phyloP scores from a whole-genome alignment of 2,888 invertebrate genomes.

The Odontocolon sp. region DNA sequence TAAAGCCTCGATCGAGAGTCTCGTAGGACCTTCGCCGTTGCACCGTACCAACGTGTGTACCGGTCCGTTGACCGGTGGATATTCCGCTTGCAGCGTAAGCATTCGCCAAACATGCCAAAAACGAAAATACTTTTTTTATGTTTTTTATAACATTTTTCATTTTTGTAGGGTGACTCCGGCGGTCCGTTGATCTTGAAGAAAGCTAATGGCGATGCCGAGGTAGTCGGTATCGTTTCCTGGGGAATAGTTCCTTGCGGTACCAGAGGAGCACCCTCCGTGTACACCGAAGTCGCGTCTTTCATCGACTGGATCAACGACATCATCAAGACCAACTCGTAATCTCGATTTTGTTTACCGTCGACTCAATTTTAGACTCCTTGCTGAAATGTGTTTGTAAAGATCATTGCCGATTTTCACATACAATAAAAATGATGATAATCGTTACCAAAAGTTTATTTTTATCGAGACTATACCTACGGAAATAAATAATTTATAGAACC shows the following conservation, averaged over 20 bases:
- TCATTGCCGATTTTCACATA: too few relatives aligned
- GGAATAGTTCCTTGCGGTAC: slow-evolving; percentile 80
- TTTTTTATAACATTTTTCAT: background rate
- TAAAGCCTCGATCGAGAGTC: slow-evolving; percentile 60
- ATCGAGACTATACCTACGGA: too few relatives aligned
- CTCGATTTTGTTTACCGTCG: background rate
- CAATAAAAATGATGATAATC: too few relatives aligned
- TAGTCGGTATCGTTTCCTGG: slow-evolving; percentile 84
- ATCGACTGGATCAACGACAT: slow-evolving; percentile 77
- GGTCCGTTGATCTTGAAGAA: slow-evolving; percentile 81
- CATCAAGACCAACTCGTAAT: slow-evolving; percentile 9
- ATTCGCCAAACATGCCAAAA: background rate
- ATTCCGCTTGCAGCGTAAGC: slow-evolving; percentile 66
- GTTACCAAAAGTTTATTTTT: too few relatives aligned
- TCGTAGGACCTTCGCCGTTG: slow-evolving; percentile 67
- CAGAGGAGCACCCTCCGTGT: slow-evolving; percentile 79
- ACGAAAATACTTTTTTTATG: background rate
- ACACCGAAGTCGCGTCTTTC: slow-evolving; percentile 79
- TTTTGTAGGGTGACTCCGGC: slow-evolving; percentile 83
- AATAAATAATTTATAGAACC: background rate
- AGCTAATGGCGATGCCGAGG: slow-evolving; percentile 85
- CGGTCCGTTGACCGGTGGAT: slow-evolving; percentile 63
- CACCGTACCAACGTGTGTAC: slow-evolving; percentile 70
- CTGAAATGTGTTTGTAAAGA: too few relatives aligned
- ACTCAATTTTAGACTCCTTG: background rate